Conservation (phyloP, 2,888 invertebrate genomes). For the Drosophila quasianomalipes region DNA sequence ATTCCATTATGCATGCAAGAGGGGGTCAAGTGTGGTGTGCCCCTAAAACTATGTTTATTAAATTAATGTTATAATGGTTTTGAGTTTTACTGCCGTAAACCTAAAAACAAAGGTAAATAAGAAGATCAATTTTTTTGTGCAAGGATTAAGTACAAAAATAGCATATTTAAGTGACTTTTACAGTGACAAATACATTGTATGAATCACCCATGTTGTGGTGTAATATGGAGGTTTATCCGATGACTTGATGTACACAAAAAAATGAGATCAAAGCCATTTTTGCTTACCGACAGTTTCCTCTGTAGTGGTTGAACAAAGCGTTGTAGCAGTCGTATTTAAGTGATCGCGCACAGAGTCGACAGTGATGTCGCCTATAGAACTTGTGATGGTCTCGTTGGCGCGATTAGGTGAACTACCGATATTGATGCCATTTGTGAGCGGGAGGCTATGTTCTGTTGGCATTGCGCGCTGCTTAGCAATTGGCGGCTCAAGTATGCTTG, state of each 20-base stretch:
- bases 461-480: conserved; percentile 59
- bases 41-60: conserved; percentile 20
- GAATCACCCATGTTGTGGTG: not conserved
- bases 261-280: not conserved
- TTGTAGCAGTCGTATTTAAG: conserved; percentile 86
- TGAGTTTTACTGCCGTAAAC: conserved; percentile 42
- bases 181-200: conserved; percentile 12
- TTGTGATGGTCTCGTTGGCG: conserved; percentile 86
- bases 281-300: conserved; percentile 85
- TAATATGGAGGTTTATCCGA: not conserved
- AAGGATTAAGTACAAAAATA: not conserved
- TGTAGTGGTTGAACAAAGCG: conserved; percentile 85
- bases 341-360: conserved; percentile 97
- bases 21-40: conserved; percentile 12
- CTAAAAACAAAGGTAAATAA: conserved; percentile 61
- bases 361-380: conserved; percentile 94
- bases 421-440: conserved; percentile 86
- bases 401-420: conserved; percentile 85
- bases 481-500: conserved; percentile 58
- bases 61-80: conserved; percentile 14
- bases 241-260: conserved; percentile 6
- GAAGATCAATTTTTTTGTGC: conserved; percentile 14
- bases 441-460: conserved; percentile 71
- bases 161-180: conserved; percentile 1
- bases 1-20: conserved; percentile 41